phyloP scores from a whole-genome alignment of 2,113 vertebrate species.

The Theropithecus gelada region DNA sequence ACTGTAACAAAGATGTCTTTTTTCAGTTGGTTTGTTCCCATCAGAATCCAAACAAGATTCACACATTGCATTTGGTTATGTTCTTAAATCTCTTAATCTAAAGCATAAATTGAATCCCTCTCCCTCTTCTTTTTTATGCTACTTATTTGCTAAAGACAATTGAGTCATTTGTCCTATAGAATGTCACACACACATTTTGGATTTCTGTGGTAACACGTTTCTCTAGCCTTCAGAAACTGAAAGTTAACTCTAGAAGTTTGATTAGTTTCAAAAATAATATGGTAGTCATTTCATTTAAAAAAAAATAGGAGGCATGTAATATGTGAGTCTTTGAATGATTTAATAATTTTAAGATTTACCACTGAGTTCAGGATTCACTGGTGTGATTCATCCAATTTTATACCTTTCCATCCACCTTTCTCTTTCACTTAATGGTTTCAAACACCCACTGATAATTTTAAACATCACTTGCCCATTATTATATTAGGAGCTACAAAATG shows the following conservation, averaged over 20 bases:
- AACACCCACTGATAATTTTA: background rate
- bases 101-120: background rate
- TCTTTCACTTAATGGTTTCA: background rate
- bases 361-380: background rate
- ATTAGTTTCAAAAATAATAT: background rate
- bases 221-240: background rate
- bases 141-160: background rate
- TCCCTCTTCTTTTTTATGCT: background rate
- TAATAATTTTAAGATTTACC: background rate
- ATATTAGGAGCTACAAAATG: background rate
- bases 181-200: too few relatives aligned
- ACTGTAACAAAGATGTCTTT: background rate
- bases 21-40: background rate
- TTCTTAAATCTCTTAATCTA: background rate
- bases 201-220: background rate
- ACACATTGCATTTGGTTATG: background rate
- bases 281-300: background rate
- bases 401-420: background rate
- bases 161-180: background rate
- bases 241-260: background rate
- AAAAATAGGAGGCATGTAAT: background rate
- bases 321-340: too few relatives aligned
- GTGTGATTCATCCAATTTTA: background rate
- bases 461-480: background rate
- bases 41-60: background rate